Evolutionary conservation across 2,888 invertebrate species (phyloP), one percentile per base, ranked within the genome.

Genomic region (Camponotus fellah): DNA sequence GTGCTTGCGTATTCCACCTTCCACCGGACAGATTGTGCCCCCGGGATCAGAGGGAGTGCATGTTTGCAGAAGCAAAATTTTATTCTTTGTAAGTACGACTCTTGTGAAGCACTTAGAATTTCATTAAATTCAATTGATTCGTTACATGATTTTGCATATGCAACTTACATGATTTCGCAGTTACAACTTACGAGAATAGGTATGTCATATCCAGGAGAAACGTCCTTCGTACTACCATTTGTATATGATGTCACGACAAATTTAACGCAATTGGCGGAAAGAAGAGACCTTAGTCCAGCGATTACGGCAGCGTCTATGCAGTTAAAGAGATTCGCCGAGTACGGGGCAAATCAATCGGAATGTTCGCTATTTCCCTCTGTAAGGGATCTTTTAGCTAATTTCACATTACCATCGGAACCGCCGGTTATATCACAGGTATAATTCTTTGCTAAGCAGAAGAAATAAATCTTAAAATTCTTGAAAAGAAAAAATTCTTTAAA

Each of bases 351-450:
- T 88, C 96, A 95, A 91, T 95, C 96, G 91, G 98, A 99, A 93
- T 99, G 99, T 94, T 98, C 98, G 21, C 96, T 99, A 79, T 99
- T 98, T 95, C 98, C 99, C 46, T 98, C 99, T 32, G 97, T 99
- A 69, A 96, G 98, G 87, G 99, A 99, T 95, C 95, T 99, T 82
- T 95, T 99, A 77, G 96, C 97, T 58, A 98, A 98, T 95, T 96
- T 99, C 91, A 96, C 97, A 64, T 95, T 98, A 86, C 98, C 98
- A 69, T 97, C 97, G 46, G 98, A 98, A 93, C 96, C 97, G 81
- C 97, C 97, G 86, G 96, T 96, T 46, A 96, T 94, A 91, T 94
- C 93, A 88, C 96, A 93, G 94, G 91, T 89, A 86, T 58, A 43
- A 49, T 53, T 3, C 0, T 53, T 53, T 53, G 1, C 17, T 14